phyloP scores from a whole-genome alignment of 2,113 vertebrate genomes.

The Ascaphus truei region DNA sequence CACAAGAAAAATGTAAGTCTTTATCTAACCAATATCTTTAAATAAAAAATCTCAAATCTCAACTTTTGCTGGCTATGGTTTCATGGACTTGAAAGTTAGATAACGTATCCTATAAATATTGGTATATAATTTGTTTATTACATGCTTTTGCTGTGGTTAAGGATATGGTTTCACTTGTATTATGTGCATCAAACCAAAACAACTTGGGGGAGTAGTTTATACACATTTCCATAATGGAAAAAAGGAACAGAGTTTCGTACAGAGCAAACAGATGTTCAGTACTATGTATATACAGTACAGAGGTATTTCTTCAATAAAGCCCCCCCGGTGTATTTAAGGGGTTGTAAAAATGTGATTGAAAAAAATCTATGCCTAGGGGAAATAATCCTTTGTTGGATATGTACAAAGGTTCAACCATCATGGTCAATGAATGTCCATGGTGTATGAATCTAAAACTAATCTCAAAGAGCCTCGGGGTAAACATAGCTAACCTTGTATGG shows the following conservation, averaged over 20 bases:
- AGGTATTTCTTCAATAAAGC: slow-evolving; percentile 45
- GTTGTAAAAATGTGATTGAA: slow-evolving; percentile 62
- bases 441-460: slow-evolving; percentile 75
- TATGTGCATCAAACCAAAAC: not conserved
- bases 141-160: not conserved
- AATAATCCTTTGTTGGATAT: slow-evolving; percentile 52
- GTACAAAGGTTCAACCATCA: slow-evolving; percentile 51
- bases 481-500: slow-evolving; percentile 55
- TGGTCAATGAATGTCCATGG: slow-evolving; percentile 60
- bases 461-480: slow-evolving; percentile 59
- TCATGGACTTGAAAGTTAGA: too few relatives aligned
- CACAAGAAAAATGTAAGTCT: too few relatives aligned
- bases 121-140: too few relatives aligned
- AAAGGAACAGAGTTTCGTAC: not conserved
- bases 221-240: slow-evolving; percentile 13
- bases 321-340: slow-evolving; percentile 51
- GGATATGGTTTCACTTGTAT: not conserved
- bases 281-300: slow-evolving; percentile 25
- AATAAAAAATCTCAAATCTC: too few relatives aligned
- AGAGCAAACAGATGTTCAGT: slow-evolving; percentile 18
- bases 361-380: slow-evolving; percentile 55
- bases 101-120: too few relatives aligned
- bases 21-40: too few relatives aligned
- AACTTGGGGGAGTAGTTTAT: not conserved
- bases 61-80: too few relatives aligned